A percentile compares a stretch with the other conserved stretches of the same genome.
Evolutionary conservation across 1,140 invertebrate genomes (phyloP).

Genomic region (Zeugodacus cucurbitae): DNA sequence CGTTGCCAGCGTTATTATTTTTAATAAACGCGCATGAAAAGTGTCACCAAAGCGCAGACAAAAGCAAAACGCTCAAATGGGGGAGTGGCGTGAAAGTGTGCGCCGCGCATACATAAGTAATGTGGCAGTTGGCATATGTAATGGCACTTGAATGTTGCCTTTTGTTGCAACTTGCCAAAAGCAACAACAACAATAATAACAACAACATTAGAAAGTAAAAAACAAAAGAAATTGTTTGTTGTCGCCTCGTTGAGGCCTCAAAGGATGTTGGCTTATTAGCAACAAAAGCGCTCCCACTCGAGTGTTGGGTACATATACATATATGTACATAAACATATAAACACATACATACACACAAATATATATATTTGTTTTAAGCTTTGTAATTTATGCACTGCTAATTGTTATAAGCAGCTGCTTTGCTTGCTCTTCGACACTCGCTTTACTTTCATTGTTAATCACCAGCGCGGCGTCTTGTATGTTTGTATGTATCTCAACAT

Average conservation of each 20-base stretch:
- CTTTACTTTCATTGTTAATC: background rate
- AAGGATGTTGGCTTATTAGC: constrained; percentile 37
- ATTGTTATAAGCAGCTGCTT: background rate
- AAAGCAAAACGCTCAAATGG: background rate
- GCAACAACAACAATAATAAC: background rate
- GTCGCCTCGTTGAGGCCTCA: constrained; percentile 2
- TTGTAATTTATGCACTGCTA: background rate
- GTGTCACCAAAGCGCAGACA: background rate
- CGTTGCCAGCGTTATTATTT: constrained; percentile 31
- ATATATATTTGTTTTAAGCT: background rate
- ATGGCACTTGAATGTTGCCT: constrained; percentile 25
- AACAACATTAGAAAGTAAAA: background rate
- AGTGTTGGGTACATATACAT: background rate
- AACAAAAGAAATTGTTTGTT: background rate
- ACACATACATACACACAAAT: background rate
- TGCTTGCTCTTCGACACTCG: background rate
- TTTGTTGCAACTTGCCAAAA: background rate
- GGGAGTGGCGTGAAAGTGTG: background rate
- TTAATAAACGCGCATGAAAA: constrained; percentile 37
- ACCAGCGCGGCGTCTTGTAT: background rate
- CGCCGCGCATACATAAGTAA: background rate
- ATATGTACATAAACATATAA: background rate
- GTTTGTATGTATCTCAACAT: background rate
- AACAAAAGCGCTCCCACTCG: background rate
- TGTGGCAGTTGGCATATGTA: background rate